Conservation (phyloP, 1,140 invertebrate genomes). For the Oreohelix idahoensis region DNA sequence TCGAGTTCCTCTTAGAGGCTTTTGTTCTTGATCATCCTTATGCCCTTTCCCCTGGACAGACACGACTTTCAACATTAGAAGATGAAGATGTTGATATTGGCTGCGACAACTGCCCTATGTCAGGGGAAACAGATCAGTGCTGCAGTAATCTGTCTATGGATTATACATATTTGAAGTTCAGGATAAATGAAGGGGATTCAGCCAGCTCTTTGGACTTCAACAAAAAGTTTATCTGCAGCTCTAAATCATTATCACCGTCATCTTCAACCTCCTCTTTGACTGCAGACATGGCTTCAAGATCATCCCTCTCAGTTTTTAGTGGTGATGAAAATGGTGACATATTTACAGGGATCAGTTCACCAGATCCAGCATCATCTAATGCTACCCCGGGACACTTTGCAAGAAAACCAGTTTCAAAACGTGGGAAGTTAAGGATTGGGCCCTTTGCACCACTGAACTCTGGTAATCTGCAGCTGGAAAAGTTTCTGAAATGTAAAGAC, state of each 20-base stretch:
- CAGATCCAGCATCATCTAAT: background rate
- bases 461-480: constrained; percentile 41
- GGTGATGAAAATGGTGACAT: background rate
- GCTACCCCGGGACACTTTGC: background rate
- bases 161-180: constrained; percentile 37
- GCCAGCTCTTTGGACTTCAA: background rate
- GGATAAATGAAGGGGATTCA: background rate
- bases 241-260: background rate
- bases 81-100: background rate
- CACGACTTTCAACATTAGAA: background rate
- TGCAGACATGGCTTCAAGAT: background rate
- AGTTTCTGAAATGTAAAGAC: background rate
- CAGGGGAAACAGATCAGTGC: constrained; percentile 42
- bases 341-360: background rate
- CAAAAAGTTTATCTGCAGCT: background rate
- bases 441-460: constrained; percentile 62
- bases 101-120: background rate
- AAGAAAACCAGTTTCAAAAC: constrained; percentile 47
- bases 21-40: constrained; percentile 38
- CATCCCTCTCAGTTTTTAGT: background rate
- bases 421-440: constrained; percentile 61
- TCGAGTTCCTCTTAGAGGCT: background rate
- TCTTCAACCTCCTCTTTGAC: background rate
- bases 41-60: background rate
- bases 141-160: constrained; percentile 40